A percentile compares a stretch with the other conserved stretches of the same genome.
Conservation (phyloP, 2,888 invertebrate species). For the Catonia carolina region DNA sequence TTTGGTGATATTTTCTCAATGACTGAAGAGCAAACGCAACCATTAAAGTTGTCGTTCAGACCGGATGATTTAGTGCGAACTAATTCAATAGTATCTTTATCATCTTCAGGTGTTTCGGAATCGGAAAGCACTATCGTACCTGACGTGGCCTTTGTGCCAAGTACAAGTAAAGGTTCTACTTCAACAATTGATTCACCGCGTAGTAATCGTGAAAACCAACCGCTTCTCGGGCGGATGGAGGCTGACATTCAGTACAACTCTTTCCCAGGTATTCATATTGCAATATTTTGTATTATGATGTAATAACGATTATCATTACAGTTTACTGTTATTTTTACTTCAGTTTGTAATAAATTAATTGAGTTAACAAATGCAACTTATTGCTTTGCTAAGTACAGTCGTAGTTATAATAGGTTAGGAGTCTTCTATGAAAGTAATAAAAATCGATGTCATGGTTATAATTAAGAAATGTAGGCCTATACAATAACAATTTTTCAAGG, state of each 20-base stretch:
- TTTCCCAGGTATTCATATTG: constrained; percentile 77
- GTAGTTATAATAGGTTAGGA: too few relatives aligned
- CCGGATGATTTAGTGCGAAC: constrained; percentile 30
- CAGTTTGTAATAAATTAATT: too few relatives aligned
- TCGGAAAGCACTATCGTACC: constrained; percentile 67
- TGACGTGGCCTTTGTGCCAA: constrained; percentile 64
- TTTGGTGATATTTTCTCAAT: constrained; percentile 30
- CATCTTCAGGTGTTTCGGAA: constrained; percentile 44
- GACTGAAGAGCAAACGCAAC: constrained; percentile 37
- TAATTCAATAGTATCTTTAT: constrained; percentile 35
- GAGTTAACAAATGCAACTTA: too few relatives aligned
- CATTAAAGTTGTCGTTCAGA: constrained; percentile 32
- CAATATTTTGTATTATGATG: too few relatives aligned
- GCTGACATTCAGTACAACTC: constrained; percentile 68
- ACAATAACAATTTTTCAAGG: too few relatives aligned
- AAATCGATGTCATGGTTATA: too few relatives aligned
- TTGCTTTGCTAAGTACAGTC: too few relatives aligned
- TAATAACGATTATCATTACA: too few relatives aligned
- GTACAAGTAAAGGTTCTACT: constrained; percentile 43
- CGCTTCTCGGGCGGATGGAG: constrained; percentile 75
- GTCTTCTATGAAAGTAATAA: too few relatives aligned
- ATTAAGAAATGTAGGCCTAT: too few relatives aligned
- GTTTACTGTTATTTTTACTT: neutral
- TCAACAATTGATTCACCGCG: constrained; percentile 79
- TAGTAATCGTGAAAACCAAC: constrained; percentile 87